Conservation (phyloP, 2,113 vertebrate species). For the Phrynosoma platyrhinos region DNA sequence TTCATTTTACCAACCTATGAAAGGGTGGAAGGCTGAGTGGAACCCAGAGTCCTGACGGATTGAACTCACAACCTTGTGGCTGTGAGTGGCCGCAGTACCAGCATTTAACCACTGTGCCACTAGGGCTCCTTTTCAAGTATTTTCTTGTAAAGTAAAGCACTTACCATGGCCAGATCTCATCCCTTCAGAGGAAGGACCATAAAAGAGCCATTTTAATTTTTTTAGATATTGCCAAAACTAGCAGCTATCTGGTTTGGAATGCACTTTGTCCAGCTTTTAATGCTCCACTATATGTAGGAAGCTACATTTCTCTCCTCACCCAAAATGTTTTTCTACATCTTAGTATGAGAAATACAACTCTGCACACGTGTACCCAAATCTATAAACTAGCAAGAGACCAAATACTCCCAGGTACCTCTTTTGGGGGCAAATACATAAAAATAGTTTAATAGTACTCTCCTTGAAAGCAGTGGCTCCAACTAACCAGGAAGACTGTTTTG, state of each 20-base stretch:
- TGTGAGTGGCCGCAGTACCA: too few species aligned
- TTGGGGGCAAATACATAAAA: background rate
- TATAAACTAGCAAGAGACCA: too few species aligned
- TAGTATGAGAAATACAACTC: background rate
- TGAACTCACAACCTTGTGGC: too few species aligned
- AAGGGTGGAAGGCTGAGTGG: too few species aligned
- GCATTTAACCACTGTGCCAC: too few species aligned
- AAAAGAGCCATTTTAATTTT: background rate
- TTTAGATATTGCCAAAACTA: background rate
- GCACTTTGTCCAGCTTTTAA: background rate
- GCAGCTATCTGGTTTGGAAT: background rate
- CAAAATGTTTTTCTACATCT: background rate
- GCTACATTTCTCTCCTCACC: too few species aligned
- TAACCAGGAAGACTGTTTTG: too few species aligned
- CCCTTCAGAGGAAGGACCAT: background rate
- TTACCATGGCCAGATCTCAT: background rate
- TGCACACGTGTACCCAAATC: background rate
- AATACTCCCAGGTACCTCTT: background rate
- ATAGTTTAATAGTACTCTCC: background rate
- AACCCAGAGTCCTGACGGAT: too few species aligned
- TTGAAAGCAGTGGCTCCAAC: too few species aligned
- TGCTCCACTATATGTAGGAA: background rate
- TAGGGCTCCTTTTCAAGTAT: background rate
- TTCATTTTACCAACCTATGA: too few species aligned
- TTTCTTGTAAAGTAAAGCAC: background rate